phyloP scores from a whole-genome alignment of 2,113 vertebrate species.

The western clawed frog (Xenopus tropicalis) region DNA sequence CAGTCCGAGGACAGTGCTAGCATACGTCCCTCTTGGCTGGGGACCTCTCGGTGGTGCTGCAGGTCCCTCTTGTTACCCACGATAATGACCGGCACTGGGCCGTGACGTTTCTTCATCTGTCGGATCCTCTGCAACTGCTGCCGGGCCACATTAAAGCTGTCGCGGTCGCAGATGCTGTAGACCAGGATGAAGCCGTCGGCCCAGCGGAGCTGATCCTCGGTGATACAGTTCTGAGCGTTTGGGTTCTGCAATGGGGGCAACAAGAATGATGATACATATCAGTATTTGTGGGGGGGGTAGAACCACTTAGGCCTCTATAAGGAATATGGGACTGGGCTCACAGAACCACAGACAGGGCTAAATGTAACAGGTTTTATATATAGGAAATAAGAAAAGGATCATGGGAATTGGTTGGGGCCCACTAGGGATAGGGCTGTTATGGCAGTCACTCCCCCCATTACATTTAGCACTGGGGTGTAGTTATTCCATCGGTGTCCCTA shows the following conservation, averaged over 20 bases:
- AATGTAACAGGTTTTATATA: too few species aligned
- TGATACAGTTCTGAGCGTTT: slow-evolving; percentile 47
- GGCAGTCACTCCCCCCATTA: too few species aligned
- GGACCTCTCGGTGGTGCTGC: slow-evolving; percentile 53
- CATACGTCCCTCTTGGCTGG: slow-evolving; percentile 57
- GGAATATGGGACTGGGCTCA: too few species aligned
- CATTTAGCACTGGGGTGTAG: too few species aligned
- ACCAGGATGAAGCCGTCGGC: slow-evolving; percentile 60
- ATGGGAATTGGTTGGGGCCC: too few species aligned
- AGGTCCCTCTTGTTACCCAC: slow-evolving; percentile 63
- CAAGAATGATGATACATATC: too few species aligned
- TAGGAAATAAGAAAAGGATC: too few species aligned
- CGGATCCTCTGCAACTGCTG: slow-evolving; percentile 57
- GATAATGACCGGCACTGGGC: slow-evolving; percentile 50
- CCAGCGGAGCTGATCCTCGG: slow-evolving; percentile 59
- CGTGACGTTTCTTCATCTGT: slow-evolving; percentile 44
- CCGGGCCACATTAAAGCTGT: slow-evolving; percentile 57
- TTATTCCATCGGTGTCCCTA: too few species aligned
- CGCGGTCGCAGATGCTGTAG: slow-evolving; percentile 63
- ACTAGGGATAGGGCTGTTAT: too few species aligned
- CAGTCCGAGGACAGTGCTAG: slow-evolving; percentile 54
- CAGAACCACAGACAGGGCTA: too few species aligned
- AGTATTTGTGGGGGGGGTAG: too few species aligned
- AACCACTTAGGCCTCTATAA: too few species aligned
- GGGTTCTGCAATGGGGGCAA: slow-evolving; percentile 44